phyloP scores from a whole-genome alignment of 1,140 invertebrate genomes.

The Mamestra configurata region DNA sequence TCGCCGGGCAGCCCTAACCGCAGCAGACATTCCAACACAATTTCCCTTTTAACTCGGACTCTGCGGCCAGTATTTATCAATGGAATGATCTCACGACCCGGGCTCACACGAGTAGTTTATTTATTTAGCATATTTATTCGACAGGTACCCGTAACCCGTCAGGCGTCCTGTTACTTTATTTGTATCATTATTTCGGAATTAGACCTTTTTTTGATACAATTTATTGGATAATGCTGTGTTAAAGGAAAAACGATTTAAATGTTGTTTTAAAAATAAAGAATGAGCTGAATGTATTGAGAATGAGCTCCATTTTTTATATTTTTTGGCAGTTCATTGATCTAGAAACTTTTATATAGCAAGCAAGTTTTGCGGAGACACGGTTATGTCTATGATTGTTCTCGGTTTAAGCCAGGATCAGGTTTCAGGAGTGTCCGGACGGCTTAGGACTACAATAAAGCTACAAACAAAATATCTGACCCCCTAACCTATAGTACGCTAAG shows the following conservation, averaged over 20 bases:
- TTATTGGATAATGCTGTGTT: slow-evolving; percentile 20
- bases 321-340: too few relatives aligned
- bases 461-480: too few relatives aligned
- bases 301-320: too few relatives aligned
- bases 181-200: slow-evolving; percentile 37
- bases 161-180: slow-evolving; percentile 30
- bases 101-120: slow-evolving; percentile 56
- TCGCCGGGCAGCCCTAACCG: slow-evolving; percentile 61
- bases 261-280: not conserved
- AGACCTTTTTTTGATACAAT: slow-evolving; percentile 19
- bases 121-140: slow-evolving; percentile 57
- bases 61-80: slow-evolving; percentile 73
- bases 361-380: too few relatives aligned
- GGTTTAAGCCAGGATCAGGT: too few relatives aligned
- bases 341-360: too few relatives aligned
- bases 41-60: slow-evolving; percentile 79
- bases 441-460: too few relatives aligned
- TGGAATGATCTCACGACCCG: slow-evolving; percentile 72
- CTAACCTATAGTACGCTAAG: too few relatives aligned
- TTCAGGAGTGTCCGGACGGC: too few relatives aligned
- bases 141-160: slow-evolving; percentile 43
- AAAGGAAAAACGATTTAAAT: slow-evolving; percentile 1
- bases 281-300: not conserved
- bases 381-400: too few relatives aligned
- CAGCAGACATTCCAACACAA: slow-evolving; percentile 77